These are phyloP conservation scores for Aldabrachelys gigantea DNA, from an alignment of 2,113 vertebrate genomes.

Conservation along the genomic window DNA sequence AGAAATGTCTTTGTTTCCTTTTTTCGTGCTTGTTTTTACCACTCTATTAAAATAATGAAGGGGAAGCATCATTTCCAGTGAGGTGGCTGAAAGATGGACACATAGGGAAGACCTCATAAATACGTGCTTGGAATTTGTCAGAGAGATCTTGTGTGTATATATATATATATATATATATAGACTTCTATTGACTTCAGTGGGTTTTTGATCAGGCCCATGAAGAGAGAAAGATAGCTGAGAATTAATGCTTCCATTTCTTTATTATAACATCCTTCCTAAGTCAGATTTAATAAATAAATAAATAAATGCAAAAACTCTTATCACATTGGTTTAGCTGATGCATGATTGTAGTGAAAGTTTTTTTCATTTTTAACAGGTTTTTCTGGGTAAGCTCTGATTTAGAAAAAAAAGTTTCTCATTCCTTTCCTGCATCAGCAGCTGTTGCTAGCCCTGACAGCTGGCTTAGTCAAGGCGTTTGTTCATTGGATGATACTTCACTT, in stretches of 20 bases:
- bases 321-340: constrained; percentile 38
- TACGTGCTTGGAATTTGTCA: neutral
- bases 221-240: neutral
- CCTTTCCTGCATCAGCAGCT: constrained; percentile 61
- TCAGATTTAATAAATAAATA: neutral
- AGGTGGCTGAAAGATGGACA: neutral
- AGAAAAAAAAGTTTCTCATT: constrained; percentile 50
- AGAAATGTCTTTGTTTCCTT: neutral
- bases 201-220: neutral
- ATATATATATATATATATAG: rapidly evolving
- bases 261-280: neutral
- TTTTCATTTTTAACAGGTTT: constrained; percentile 56
- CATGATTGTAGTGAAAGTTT: constrained; percentile 1
- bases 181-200: neutral
- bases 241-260: neutral
- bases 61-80: neutral
- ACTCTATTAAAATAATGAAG: rapidly evolving
- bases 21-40: neutral
- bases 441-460: constrained; percentile 52
- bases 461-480: constrained; percentile 33
- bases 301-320: constrained; percentile 18
- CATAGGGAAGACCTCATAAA: neutral
- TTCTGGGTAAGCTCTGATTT: constrained; percentile 34
- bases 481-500: constrained; percentile 39
- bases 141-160: neutral